Base-by-base conservation (phyloP, 2,797 vertebrate genomes). In the Cossypha niveicapilla region DNA sequence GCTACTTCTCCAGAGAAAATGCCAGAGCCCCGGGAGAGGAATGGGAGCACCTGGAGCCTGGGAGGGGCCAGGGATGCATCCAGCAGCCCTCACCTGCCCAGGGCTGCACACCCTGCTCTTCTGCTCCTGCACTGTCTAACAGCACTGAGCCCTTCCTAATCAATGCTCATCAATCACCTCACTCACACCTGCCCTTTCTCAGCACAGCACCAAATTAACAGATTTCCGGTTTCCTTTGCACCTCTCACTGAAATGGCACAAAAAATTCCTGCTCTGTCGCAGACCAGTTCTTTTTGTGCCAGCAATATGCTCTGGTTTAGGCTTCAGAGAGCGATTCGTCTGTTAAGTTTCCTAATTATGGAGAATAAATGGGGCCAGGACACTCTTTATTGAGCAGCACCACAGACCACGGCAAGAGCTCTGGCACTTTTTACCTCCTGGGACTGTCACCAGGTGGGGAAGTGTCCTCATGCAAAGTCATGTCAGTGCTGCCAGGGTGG, bases 41-140 rank as follows among this genome's bases (percentile, higher is more conserved):
- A 18, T 0, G 0, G 70, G 53, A 41, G 28, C 0, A 0, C 3
- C 17, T 0, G 27, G 65, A 44, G 39, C 39, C 13, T 15, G 0
- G 1, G 50, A 45, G 27, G 0, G 1, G 27, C 32, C 17, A 44
- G 32, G 44, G 62, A 13, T 6, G 62, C 24, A 39, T 19, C 28
- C 24, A 5, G 44, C 24, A 39, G 13, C 60, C 3, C 62, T 10
- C 25, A 35, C 32, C 53, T 34, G n/a, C n/a, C 53, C n/a, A 6
- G 4, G 62, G 18, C 47, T 3, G 5, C 39, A 6, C 8, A 3
- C 44, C 44, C 58, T 34, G 41, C 50, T 39, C 24, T 12, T 22
- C n/a, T 30, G 24, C 41, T 24, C 60, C 68, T 62, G 51, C 19
- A 1, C 4, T 6, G 0, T 7, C 85, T 8, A 10, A 9, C 39